A percentile compares a stretch with the other conserved stretches of the same genome.
These are phyloP conservation scores for Cosmia pyralina DNA, from an alignment of 2,888 invertebrate genomes.

Conservation along the genomic window DNA sequence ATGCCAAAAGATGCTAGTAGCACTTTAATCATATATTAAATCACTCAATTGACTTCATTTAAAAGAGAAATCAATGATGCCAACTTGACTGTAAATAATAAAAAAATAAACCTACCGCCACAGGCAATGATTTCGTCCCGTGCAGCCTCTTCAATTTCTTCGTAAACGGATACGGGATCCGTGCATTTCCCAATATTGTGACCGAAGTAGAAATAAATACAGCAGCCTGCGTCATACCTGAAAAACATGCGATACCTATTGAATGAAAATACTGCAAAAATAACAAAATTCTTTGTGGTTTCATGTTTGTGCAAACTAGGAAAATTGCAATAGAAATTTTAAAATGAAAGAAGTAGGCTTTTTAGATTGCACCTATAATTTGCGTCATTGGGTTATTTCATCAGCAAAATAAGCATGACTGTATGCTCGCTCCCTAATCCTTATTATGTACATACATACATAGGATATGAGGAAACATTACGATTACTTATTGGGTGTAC, in stretches of 20 bases:
- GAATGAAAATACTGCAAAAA: neutral
- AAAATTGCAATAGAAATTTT: neutral
- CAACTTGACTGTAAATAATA: slow-evolving; percentile 36
- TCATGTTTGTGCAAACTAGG: neutral
- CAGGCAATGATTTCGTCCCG: slow-evolving; percentile 97
- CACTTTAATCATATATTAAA: too few species aligned
- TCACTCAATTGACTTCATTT: slow-evolving; percentile 42
- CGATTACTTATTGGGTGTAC: too few species aligned
- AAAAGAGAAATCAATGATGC: neutral
- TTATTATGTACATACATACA: too few species aligned
- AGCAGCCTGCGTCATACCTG: slow-evolving; percentile 98
- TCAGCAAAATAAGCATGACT: neutral
- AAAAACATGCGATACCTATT: slow-evolving; percentile 19
- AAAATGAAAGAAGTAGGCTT: neutral
- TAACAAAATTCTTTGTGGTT: neutral
- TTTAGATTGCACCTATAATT: neutral
- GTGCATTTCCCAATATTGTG: slow-evolving; percentile 91
- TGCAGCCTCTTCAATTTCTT: slow-evolving; percentile 96
- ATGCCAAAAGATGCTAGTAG: neutral
- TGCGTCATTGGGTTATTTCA: neutral
- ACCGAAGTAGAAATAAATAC: slow-evolving; percentile 98
- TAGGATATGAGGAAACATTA: too few species aligned
- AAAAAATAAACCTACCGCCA: slow-evolving; percentile 90
- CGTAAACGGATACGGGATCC: slow-evolving; percentile 95
- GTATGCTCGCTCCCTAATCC: neutral